Evolutionary conservation across 2,113 vertebrate species (phyloP).

Genomic region (Lathamus discolor): DNA sequence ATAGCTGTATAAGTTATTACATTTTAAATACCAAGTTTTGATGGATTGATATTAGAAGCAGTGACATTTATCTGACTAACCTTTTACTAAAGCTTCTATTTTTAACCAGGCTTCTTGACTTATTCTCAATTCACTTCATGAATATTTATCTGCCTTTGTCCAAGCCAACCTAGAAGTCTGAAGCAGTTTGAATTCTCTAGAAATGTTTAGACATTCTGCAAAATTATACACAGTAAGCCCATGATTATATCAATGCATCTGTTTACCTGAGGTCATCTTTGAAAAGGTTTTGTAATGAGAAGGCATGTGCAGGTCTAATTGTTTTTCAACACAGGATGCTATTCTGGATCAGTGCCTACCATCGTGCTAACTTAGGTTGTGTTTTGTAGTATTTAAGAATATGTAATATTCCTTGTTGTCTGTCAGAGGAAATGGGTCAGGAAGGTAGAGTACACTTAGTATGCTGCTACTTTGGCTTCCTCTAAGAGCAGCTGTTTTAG

Average conservation of each 20-base stretch:
- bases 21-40: not conserved
- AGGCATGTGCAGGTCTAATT: not conserved
- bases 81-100: constrained; percentile 4
- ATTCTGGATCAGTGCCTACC: not conserved
- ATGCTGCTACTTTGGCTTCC: not conserved
- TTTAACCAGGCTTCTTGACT: not conserved
- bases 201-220: not conserved
- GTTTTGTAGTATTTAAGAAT: not conserved
- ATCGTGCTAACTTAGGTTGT: not conserved
- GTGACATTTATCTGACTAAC: constrained; percentile 8
- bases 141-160: not conserved
- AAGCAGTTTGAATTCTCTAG: not conserved
- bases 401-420: not conserved
- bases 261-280: not conserved
- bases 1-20: not conserved
- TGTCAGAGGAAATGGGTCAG: not conserved
- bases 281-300: not conserved
- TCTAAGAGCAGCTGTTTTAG: not conserved
- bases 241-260: not conserved
- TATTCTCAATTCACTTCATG: not conserved
- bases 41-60: not conserved
- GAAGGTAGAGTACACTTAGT: not conserved
- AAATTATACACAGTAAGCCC: not conserved
- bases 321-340: not conserved
- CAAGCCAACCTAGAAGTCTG: not conserved